Conservation (phyloP, 2,113 vertebrate species). For the Parus major region DNA sequence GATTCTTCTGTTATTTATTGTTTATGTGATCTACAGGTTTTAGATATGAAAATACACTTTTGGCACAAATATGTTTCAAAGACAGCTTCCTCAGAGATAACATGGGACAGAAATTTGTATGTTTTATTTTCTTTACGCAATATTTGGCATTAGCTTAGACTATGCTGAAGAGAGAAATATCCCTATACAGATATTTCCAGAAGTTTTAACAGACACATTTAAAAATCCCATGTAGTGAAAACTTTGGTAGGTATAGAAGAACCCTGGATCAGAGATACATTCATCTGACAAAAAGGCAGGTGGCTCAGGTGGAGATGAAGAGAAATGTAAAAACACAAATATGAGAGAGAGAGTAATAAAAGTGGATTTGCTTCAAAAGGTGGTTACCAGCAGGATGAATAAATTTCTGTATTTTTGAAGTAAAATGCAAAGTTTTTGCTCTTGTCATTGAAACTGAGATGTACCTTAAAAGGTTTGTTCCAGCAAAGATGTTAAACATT, state of each 20-base stretch:
- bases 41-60: not conserved
- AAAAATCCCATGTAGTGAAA: not conserved
- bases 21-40: not conserved
- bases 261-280: not conserved
- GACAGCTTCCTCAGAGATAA: not conserved
- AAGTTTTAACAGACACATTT: not conserved
- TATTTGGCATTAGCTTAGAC: not conserved
- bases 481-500: not conserved
- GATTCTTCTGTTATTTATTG: not conserved
- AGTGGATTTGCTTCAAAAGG: rapidly evolving
- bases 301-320: not conserved
- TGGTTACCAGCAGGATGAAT: not conserved
- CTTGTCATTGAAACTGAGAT: not conserved
- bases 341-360: not conserved
- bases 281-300: not conserved
- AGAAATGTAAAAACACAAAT: not conserved
- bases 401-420: not conserved
- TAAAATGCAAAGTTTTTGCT: not conserved
- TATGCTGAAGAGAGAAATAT: not conserved
- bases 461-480: not conserved
- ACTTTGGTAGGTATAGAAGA: not conserved
- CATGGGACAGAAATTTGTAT: not conserved
- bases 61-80: not conserved
- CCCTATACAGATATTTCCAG: not conserved
- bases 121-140: not conserved